phyloP scores from a whole-genome alignment of 2,113 vertebrate genomes.

The Neodontobutis hainanensis region DNA sequence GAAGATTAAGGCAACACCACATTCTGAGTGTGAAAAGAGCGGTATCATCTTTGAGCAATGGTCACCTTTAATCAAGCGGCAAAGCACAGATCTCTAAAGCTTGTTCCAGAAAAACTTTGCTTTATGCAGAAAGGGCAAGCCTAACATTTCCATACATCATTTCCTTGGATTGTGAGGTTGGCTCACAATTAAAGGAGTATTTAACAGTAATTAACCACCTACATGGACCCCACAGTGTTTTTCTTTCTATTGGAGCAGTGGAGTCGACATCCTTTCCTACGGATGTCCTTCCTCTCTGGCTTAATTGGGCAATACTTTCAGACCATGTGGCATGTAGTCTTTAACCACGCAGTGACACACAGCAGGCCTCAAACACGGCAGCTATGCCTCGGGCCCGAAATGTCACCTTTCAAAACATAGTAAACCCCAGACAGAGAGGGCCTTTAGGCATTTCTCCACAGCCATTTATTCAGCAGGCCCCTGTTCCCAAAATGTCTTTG shows the following conservation, averaged over 20 bases:
- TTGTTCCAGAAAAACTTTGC: neutral
- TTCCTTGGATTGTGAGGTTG: neutral
- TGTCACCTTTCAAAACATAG: constrained; percentile 54
- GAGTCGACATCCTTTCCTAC: constrained; percentile 36
- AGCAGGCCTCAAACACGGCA: constrained; percentile 56
- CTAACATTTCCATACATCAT: neutral
- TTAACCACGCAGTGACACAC: constrained; percentile 44
- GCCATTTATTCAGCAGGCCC: constrained; percentile 32
- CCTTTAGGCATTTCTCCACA: constrained; percentile 39
- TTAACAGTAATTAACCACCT: constrained; percentile 8
- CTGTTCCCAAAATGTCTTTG: constrained; percentile 50
- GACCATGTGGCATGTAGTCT: constrained; percentile 48
- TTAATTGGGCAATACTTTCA: constrained; percentile 61
- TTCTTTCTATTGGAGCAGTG: constrained; percentile 25
- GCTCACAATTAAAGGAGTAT: constrained; percentile 1
- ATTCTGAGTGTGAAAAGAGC: constrained; percentile 27
- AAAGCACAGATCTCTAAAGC: neutral
- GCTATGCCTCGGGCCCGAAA: constrained; percentile 35
- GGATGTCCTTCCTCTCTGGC: constrained; percentile 29
- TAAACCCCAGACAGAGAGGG: constrained; percentile 26
- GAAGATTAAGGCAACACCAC: constrained; percentile 38
- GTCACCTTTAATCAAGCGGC: constrained; percentile 12
- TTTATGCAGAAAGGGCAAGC: neutral
- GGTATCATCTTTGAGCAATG: constrained; percentile 19
- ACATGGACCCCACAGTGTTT: constrained; percentile 17